phyloP scores from a whole-genome alignment of 2,113 vertebrate genomes.

The Chrysemys picta region DNA sequence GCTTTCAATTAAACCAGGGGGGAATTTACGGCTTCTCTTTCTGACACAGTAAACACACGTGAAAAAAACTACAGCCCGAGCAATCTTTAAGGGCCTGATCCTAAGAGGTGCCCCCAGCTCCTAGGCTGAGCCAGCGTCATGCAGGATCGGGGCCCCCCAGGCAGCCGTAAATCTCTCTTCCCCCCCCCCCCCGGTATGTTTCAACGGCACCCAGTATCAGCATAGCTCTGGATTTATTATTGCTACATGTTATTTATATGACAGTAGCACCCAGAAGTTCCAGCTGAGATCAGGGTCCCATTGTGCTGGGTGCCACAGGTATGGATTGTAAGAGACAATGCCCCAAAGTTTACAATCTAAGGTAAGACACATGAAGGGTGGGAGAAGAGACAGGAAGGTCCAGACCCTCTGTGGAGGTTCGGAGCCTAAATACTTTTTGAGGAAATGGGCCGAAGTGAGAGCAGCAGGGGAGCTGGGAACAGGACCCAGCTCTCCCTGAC shows the following conservation, averaged over 20 bases:
- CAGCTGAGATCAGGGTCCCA: neutral
- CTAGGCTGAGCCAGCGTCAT: neutral
- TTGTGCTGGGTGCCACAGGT: neutral
- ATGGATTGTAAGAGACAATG: neutral
- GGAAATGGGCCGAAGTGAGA: neutral
- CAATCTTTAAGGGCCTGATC: constrained; percentile 1
- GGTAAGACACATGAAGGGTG: neutral
- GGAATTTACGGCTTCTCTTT: constrained; percentile 51
- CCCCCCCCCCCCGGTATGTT: neutral
- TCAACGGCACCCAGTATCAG: neutral
- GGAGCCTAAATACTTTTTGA: neutral
- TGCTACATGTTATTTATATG: too few relatives aligned
- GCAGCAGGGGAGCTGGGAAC: neutral
- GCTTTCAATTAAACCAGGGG: constrained; percentile 66
- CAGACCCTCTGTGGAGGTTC: neutral
- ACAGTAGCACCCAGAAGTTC: neutral
- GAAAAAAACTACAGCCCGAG: fast-evolving
- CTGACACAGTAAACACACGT: constrained; percentile 18
- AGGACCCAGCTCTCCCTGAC: neutral
- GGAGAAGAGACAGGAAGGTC: neutral
- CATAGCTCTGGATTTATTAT: neutral
- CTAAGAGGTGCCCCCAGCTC: neutral
- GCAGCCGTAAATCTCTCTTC: neutral
- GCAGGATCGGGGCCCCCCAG: neutral
- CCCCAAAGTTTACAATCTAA: neutral